A percentile compares a stretch with the other conserved stretches of the same genome.
Conservation (phyloP, 2,888 invertebrate genomes). For the Uropetala carovei region DNA sequence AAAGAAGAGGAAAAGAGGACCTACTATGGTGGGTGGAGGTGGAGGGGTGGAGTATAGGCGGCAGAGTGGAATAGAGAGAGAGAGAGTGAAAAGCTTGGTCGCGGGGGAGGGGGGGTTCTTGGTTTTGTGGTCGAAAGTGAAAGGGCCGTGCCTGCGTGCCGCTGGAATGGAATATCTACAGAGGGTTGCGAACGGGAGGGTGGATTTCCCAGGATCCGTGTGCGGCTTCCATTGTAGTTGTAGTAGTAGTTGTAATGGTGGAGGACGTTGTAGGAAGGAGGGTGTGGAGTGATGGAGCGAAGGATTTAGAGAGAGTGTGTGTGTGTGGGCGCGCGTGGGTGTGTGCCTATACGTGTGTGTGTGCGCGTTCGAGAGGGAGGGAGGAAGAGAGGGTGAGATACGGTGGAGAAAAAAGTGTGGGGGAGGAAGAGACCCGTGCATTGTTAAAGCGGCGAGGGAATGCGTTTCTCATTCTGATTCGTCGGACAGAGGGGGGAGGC, state of each 20-base stretch:
- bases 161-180: constrained; percentile 53
- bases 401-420: no score
- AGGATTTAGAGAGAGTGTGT: neutral
- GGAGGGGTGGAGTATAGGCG: neutral
- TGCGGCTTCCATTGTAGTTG: neutral
- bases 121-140: constrained; percentile 60
- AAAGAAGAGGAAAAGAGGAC: neutral
- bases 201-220: constrained; percentile 43
- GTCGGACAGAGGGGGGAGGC: neutral
- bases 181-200: constrained; percentile 50
- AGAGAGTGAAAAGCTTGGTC: neutral
- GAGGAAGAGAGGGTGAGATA: no score
- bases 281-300: neutral
- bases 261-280: neutral
- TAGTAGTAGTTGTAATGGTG: constrained; percentile 12
- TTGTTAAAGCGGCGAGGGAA: neutral
- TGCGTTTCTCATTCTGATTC: neutral
- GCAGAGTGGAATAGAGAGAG: constrained; percentile 6
- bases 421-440: neutral
- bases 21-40: neutral
- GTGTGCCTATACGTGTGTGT: no score
- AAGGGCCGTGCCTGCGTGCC: constrained; percentile 50
- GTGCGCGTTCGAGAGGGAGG: no score
- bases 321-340: no score
- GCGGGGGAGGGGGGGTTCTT: neutral